These are phyloP conservation scores for Enteromius paludinosus DNA, from an alignment of 2,797 vertebrate genomes.

Conservation along the genomic window DNA sequence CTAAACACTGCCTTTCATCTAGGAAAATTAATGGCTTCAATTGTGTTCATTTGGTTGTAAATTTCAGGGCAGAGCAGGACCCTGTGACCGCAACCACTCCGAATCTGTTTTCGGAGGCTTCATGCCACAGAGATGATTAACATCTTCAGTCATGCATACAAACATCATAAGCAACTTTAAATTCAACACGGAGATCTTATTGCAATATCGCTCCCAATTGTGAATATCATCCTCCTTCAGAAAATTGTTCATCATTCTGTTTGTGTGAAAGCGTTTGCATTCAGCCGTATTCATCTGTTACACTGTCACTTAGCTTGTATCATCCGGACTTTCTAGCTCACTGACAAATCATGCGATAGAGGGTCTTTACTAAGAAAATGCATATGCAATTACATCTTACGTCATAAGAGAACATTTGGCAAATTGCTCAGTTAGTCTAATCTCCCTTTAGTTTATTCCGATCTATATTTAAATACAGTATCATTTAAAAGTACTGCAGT, in stretches of 20 bases:
- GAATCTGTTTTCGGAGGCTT: background rate
- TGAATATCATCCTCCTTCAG: background rate
- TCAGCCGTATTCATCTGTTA: background rate
- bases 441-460: background rate
- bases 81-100: background rate
- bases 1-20: constrained; percentile 21
- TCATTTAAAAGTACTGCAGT: background rate
- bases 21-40: background rate
- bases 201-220: constrained; percentile 5
- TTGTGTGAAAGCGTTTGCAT: constrained; percentile 3
- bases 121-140: background rate
- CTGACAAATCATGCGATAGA: constrained; percentile 11
- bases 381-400: background rate
- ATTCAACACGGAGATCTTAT: background rate
- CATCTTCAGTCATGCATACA: constrained; percentile 4
- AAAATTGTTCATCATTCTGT: background rate
- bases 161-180: constrained; percentile 12
- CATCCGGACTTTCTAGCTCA: background rate
- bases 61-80: constrained; percentile 15
- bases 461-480: background rate
- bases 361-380: background rate
- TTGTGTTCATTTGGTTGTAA: constrained; percentile 16
- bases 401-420: background rate
- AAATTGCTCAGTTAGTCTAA: background rate
- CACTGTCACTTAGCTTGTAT: background rate